Evolutionary conservation across 1,140 invertebrate genomes (phyloP).

Genomic region (Drosophila murphyi): DNA sequence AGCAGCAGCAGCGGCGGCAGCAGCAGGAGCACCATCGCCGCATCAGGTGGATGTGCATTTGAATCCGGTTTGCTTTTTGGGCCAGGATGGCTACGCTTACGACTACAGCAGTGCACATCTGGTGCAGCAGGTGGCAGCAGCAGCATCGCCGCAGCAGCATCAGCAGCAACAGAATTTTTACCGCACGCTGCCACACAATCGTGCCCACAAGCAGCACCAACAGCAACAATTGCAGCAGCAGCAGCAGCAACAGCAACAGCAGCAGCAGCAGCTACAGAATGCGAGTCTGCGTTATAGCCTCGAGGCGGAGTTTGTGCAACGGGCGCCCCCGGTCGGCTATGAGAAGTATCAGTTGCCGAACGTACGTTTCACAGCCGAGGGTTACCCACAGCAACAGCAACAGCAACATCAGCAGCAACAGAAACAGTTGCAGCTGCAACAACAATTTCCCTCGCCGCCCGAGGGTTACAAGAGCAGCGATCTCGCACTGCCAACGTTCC

Average conservation of each 20-base stretch:
- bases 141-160: constrained; percentile 41
- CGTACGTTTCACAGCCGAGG: constrained; percentile 91
- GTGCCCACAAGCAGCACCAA: constrained; percentile 85
- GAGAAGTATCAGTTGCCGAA: constrained; percentile 86
- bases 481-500: constrained; percentile 61
- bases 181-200: constrained; percentile 89
- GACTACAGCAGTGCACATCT: constrained; percentile 88
- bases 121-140: constrained; percentile 62
- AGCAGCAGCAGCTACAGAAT: constrained; percentile 85
- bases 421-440: constrained; percentile 76
- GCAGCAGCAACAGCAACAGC: constrained; percentile 65
- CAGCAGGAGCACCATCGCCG: constrained; percentile 82
- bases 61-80: constrained; percentile 89
- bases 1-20: constrained; percentile 4
- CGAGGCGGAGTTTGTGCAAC: constrained; percentile 88
- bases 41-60: constrained; percentile 89
- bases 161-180: constrained; percentile 86
- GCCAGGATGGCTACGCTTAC: constrained; percentile 90
- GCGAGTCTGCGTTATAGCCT: constrained; percentile 87
- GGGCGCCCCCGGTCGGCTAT: constrained; percentile 85
- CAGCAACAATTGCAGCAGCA: constrained; percentile 43
- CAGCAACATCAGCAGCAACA: constrained; percentile 55
- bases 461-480: constrained; percentile 87
- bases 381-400: constrained; percentile 87
- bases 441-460: constrained; percentile 89